Evolutionary conservation across 2,888 invertebrate genomes (phyloP), one percentile per base, ranked within the genome.

Genomic region (Leptopilina myrica): DNA sequence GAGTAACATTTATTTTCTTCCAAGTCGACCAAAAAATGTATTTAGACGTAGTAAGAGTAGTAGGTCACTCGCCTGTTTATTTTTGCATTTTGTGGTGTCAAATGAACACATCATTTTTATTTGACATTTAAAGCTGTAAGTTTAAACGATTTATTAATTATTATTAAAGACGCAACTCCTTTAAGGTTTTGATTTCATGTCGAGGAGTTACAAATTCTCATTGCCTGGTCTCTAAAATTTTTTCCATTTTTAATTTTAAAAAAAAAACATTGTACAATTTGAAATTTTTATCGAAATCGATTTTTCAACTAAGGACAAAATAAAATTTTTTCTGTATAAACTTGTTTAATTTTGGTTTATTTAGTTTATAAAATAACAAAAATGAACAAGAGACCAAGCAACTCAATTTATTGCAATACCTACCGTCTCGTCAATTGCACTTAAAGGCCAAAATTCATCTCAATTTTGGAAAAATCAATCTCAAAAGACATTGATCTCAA

Each of bases 91-190:
- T 89, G 86, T 86, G 83, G 81, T 87, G 88, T 90, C 87, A 88
- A 88, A 89, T 88, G 87, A 88, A 89, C 85, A 89, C 90, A 90
- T 90, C 90, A 86, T 87, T 86, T 89, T 85, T 88, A 87, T 90
- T 89, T 89, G 87, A 90, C 90, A 88, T 88, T 89, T 87, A 84
- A 89, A 91, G 91, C 91, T 91, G 91, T 89, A 91, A 91, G 89
- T 91, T 91, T 86, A 91, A 91, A 91, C 88, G 88, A 91, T 90
- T 88, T 87, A 91, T 91, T 91, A 91, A 89, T 91, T 87, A 91
- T 89, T 87, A 87, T 82, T 78, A 83, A 83, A 83, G 85, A 85
- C 88, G 87, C 87, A 86, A 85, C 87, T 87, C 87, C 87, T 87
- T 88, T 85, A 85, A 87, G 87, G 86, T 87, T 33, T 88, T 87